Conservation (phyloP, 2,888 invertebrate genomes). For the Coelinius sp. region DNA sequence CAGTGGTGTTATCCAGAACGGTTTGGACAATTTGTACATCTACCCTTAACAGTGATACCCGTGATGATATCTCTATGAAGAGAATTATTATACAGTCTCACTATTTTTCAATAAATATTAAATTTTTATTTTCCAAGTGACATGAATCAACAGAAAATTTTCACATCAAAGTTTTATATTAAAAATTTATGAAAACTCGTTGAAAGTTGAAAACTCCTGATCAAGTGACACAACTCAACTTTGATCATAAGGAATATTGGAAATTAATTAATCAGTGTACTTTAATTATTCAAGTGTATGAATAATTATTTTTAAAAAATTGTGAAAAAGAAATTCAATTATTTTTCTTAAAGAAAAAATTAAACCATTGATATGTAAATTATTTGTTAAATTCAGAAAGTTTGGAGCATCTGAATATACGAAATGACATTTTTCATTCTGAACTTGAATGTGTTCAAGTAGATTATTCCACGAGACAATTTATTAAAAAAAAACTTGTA, state of each 20-base stretch:
- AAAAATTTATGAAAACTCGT: background rate
- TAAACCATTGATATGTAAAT: background rate
- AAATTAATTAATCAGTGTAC: background rate
- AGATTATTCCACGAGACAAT: background rate
- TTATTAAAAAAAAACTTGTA: background rate
- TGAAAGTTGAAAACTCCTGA: background rate
- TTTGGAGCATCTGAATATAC: background rate
- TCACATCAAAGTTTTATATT: background rate
- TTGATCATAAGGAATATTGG: background rate
- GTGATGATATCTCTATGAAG: background rate
- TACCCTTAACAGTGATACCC: background rate
- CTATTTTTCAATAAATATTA: background rate
- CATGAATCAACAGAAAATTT: background rate
- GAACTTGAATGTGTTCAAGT: background rate
- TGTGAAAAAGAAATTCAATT: background rate
- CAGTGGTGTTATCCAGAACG: conserved; percentile 48
- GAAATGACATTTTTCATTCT: too few species aligned
- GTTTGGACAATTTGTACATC: conserved; percentile 14
- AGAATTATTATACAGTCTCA: background rate
- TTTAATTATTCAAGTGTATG: background rate
- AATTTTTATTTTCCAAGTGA: background rate
- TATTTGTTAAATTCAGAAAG: background rate
- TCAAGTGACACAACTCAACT: background rate
- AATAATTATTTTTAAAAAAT: background rate
- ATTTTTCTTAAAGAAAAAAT: background rate